Base-by-base conservation (phyloP, 2,797 vertebrate genomes). In the Xerus rutilus region DNA sequence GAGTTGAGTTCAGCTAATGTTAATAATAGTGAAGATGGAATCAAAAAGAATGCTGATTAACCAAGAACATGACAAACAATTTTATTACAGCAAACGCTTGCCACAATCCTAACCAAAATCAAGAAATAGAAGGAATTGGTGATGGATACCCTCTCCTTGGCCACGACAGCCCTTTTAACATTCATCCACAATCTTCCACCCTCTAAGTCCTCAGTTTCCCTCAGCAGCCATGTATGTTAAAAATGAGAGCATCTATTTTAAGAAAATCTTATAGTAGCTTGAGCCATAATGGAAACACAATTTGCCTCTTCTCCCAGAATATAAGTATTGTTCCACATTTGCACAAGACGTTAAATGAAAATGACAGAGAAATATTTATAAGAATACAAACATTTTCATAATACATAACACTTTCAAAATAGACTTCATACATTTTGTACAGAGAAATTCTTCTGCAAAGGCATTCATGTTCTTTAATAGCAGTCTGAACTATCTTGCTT, bases 371-470 rank as follows among this genome's bases (percentile, higher is more conserved):
- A 94, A 84, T 82, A n/a, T 78, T 92, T 78, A 70, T 87, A 96
- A 94, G 30, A 74, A 86, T 43, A 54, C 18, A 57, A 95, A 54
- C 23, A 96, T 72, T 95, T 96, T 95, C n/a, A 47, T 69, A 91
- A 89, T 35, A 87, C 4, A 88, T 39, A 95, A 79, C 35, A 86
- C 74, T 92, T 91, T 69, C 32, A 86, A 95, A 87, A 93, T 64
- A 85, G 72, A 94, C 32, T 83, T 69, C 32, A 85, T 82, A 77
- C 15, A 85, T 95, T 97, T 89, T 92, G 32, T 59, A 94, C 32
- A 81, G 43, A 84, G 45, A 91, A 93, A 86, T 90, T 86, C 78
- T 86, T 20, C 54, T 1, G 0, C 32, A 79, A 95, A 95, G 77
- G 64, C 69, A 87, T 52, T 89, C 47, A 15, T 18, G 21, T 87